These are phyloP conservation scores for Lasioglossum pauxillum DNA, from an alignment of 2,888 invertebrate genomes.

Conservation along the genomic window DNA sequence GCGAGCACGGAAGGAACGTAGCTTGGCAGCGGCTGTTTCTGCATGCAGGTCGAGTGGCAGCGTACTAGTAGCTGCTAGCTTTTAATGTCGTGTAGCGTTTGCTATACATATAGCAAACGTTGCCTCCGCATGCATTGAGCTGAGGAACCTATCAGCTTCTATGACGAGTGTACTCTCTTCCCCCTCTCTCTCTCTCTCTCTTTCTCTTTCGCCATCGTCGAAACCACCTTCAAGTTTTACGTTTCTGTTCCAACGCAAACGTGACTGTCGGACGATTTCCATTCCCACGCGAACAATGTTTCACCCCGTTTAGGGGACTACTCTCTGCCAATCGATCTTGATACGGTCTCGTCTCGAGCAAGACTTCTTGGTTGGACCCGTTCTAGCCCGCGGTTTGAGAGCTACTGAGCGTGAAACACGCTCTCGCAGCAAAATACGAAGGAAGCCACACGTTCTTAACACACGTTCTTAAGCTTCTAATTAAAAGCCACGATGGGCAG, in stretches of 20 bases:
- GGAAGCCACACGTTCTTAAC: conserved; percentile 68
- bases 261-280: background rate
- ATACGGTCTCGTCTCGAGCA: background rate
- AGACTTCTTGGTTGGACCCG: background rate
- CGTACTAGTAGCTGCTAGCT: background rate
- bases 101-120: background rate
- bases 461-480: conserved; percentile 71
- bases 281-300: background rate
- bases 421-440: conserved; percentile 54
- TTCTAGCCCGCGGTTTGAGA: conserved; percentile 21
- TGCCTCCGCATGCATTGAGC: background rate
- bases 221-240: background rate
- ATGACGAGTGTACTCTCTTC: background rate
- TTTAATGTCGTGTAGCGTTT: background rate
- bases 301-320: background rate
- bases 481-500: conserved; percentile 72
- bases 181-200: too few species aligned
- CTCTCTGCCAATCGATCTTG: background rate
- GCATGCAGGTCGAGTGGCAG: conserved; percentile 11
- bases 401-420: conserved; percentile 25
- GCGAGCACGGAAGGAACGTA: background rate
- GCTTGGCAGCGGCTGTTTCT: conserved; percentile 6
- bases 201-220: background rate
- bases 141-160: background rate
- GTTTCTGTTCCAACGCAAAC: background rate